Evolutionary conservation across 1,140 invertebrate genomes (phyloP).

Genomic region (Leptestheria dahalacensis): DNA sequence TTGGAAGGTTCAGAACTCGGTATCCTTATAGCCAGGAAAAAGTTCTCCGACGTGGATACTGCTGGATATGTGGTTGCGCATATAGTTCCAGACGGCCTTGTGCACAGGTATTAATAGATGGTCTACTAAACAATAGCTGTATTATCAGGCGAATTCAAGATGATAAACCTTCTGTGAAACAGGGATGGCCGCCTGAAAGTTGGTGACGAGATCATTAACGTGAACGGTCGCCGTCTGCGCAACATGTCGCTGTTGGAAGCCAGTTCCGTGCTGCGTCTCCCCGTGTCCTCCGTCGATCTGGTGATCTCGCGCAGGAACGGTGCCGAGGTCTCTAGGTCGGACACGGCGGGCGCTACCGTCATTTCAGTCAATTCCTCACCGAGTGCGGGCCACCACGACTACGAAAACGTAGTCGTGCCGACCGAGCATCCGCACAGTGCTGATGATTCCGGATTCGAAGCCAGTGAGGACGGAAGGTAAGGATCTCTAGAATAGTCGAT

Average conservation of each 20-base stretch:
- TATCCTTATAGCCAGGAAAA: slow-evolving; percentile 17
- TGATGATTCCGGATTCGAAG: slow-evolving; percentile 14
- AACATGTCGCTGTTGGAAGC: slow-evolving; percentile 43
- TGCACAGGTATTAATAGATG: slow-evolving; percentile 15
- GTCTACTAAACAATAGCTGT: too few species aligned
- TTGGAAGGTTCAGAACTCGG: slow-evolving; percentile 9
- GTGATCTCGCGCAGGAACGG: too few species aligned
- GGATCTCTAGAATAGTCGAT: too few species aligned
- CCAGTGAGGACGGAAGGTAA: slow-evolving; percentile 10
- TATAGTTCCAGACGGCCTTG: slow-evolving; percentile 16
- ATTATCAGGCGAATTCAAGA: too few species aligned
- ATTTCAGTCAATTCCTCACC: neutral
- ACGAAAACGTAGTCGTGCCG: slow-evolving; percentile 4
- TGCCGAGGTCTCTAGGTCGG: too few species aligned
- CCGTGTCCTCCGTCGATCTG: slow-evolving; percentile 53
- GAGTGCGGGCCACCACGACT: neutral
- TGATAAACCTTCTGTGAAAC: too few species aligned
- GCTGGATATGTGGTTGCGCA: slow-evolving; percentile 17
- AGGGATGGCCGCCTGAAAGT: slow-evolving; percentile 40
- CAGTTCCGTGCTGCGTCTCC: slow-evolving; percentile 36
- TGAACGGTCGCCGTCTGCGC: slow-evolving; percentile 44
- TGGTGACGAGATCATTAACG: slow-evolving; percentile 50
- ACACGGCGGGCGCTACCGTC: too few species aligned
- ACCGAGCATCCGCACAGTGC: neutral
- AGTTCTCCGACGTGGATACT: slow-evolving; percentile 5